These are phyloP conservation scores for Hyla sarda DNA, from an alignment of 2,113 vertebrate species.

Conservation along the genomic window DNA sequence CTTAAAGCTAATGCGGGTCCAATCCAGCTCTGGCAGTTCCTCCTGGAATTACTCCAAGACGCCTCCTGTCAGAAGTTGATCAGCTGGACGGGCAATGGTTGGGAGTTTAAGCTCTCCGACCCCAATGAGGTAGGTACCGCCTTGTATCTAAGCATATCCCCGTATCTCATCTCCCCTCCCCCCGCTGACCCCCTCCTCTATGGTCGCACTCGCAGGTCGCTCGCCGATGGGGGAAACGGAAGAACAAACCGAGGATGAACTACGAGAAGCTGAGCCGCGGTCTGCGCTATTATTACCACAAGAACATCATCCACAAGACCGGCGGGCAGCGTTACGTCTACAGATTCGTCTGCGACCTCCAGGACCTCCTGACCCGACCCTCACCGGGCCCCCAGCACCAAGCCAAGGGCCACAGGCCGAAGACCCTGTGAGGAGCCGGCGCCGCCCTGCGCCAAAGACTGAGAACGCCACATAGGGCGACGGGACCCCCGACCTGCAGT, in stretches of 20 bases:
- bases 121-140: conserved; percentile 79
- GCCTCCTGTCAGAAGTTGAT: conserved; percentile 77
- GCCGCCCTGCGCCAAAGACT: not conserved
- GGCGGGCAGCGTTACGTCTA: conserved; percentile 86
- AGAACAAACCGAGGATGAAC: conserved; percentile 89
- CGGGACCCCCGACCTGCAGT: too few relatives aligned
- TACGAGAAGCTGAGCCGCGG: conserved; percentile 87
- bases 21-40: conserved; percentile 83
- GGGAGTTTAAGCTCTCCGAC: conserved; percentile 86
- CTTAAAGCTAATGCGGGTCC: conserved; percentile 75
- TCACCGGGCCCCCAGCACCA: conserved; percentile 6
- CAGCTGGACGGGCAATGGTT: conserved; percentile 82
- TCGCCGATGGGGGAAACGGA: conserved; percentile 84
- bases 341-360: conserved; percentile 82
- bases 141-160: too few relatives aligned
- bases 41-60: conserved; percentile 80
- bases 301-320: conserved; percentile 88
- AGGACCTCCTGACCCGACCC: conserved; percentile 72
- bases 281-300: conserved; percentile 87
- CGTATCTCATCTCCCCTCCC: too few relatives aligned
- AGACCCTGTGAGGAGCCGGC: not conserved
- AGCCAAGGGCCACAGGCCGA: conserved; percentile 17
- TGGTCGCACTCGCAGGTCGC: conserved; percentile 72
- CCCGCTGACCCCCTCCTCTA: too few relatives aligned
- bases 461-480: not conserved